Percentiles rank a stretch among this genome's conserved stretches.
Conservation (phyloP, 2,888 invertebrate genomes). For the Aphodius sticticus region DNA sequence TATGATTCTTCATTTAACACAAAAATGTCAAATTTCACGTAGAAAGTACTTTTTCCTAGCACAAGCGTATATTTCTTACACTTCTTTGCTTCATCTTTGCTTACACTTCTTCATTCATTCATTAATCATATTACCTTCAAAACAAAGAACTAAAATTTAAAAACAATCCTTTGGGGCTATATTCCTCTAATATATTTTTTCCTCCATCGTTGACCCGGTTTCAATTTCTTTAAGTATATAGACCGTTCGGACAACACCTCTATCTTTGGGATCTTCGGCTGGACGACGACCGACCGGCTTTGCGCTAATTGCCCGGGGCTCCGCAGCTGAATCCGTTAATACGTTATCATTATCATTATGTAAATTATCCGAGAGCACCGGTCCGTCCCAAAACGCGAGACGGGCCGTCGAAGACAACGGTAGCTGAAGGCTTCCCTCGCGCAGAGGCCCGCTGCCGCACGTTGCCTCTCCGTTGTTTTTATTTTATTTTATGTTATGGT, state of each 20-base stretch:
- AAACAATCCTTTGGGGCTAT: background rate
- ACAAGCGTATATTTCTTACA: too few relatives aligned
- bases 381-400: background rate
- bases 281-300: conserved; percentile 44
- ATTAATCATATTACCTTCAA: background rate
- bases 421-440: conserved; percentile 9
- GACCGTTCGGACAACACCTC: conserved; percentile 10
- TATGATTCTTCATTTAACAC: too few relatives aligned
- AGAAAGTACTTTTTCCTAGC: too few relatives aligned
- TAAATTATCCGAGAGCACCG: conserved; percentile 48
- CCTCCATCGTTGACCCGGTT: background rate
- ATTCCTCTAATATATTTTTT: background rate
- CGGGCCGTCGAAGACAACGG: conserved; percentile 8
- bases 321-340: conserved; percentile 58
- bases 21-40: too few relatives aligned
- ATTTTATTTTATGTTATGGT: conserved; percentile 14
- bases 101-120: too few relatives aligned
- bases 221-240: background rate
- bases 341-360: conserved; percentile 60
- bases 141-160: background rate
- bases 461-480: conserved; percentile 6
- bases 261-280: conserved; percentile 46
- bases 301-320: conserved; percentile 55
- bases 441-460: conserved; percentile 9
- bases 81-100: too few relatives aligned